Base-by-base conservation (phyloP, 2,113 vertebrate species). In the Maccullochella peelii region DNA sequence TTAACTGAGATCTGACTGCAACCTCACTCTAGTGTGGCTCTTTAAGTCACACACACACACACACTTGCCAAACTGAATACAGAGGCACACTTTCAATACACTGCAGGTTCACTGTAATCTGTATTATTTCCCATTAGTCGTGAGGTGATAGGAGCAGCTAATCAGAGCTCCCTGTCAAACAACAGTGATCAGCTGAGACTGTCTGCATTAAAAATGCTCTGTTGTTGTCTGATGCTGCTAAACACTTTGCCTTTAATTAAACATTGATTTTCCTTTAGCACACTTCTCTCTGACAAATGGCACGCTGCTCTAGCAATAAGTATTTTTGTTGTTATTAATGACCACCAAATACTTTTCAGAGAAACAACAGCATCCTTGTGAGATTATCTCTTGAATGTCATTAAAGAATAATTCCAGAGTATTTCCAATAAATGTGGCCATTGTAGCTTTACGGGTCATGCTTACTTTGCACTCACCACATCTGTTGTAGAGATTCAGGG, bases 211-310 rank as follows among this genome's bases (percentile, higher is more conserved):
- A 52, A 72, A 70, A 77, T 74, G 50, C 50, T 80, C 54, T 85
- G 77, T 80, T 77, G 78, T 79, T 84, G 80, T 91, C 82, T 75
- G 30, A 81, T 86, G 86, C 82, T 74, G 78, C 84, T 87, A 88
- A 88, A 85, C 91, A 93, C 61, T 73, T 82, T 86, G 55, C 86
- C 89, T 89, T 90, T 91, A 92, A 92, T 94, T 86, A 92, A 92
- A 92, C 91, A 93, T 93, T 91, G 93, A 93, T 92, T 93, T 93
- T 91, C 71, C 86, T 87, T 71, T 40, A 82, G 75, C 79, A n/a
- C 67, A 72, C 80, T 81, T 75, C 82, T 79, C 74, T 42, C 71
- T 92, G 90, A 94, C 74, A 90, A 91, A 90, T 83, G 87, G 80
- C 79, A 85, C 52, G 38, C 89, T 89, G 83, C 77, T 83, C 80